phyloP scores from a whole-genome alignment of 2,888 invertebrate species.

The Drosophila meridionalis region DNA sequence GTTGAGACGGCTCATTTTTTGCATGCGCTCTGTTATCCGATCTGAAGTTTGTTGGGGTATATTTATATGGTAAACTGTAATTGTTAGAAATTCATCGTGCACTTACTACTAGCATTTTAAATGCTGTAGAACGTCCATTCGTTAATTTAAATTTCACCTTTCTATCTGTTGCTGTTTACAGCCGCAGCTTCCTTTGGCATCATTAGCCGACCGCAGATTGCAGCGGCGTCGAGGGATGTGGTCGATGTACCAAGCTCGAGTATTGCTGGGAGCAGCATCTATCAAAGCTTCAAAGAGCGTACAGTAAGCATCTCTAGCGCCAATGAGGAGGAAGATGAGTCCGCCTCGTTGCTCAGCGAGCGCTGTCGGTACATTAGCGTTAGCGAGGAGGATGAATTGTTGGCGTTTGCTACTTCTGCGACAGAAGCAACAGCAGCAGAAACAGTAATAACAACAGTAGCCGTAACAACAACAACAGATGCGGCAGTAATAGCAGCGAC shows the following conservation, averaged over 20 bases:
- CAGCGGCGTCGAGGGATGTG: slow-evolving; percentile 42
- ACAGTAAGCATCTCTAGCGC: slow-evolving; percentile 82
- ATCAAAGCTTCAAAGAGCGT: slow-evolving; percentile 76
- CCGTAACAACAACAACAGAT: slow-evolving; percentile 20
- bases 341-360: slow-evolving; percentile 77
- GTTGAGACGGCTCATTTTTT: no score
- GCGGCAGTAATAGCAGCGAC: slow-evolving; percentile 33
- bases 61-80: no score
- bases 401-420: slow-evolving; percentile 42
- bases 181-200: slow-evolving; percentile 31
- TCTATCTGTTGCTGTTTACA: background rate
- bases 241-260: slow-evolving; percentile 37
- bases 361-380: slow-evolving; percentile 83
- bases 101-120: background rate
- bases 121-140: background rate
- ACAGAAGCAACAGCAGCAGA: slow-evolving; percentile 10
- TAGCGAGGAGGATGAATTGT: slow-evolving; percentile 83
- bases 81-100: no score
- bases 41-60: no score
- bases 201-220: slow-evolving; percentile 39
- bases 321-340: slow-evolving; percentile 83
- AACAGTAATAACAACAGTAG: slow-evolving; percentile 23
- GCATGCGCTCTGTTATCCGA: no score
- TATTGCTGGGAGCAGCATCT: slow-evolving; percentile 43
- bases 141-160: background rate